phyloP scores from a whole-genome alignment of 2,797 vertebrate genomes.

The Ctenosaura bakeri region DNA sequence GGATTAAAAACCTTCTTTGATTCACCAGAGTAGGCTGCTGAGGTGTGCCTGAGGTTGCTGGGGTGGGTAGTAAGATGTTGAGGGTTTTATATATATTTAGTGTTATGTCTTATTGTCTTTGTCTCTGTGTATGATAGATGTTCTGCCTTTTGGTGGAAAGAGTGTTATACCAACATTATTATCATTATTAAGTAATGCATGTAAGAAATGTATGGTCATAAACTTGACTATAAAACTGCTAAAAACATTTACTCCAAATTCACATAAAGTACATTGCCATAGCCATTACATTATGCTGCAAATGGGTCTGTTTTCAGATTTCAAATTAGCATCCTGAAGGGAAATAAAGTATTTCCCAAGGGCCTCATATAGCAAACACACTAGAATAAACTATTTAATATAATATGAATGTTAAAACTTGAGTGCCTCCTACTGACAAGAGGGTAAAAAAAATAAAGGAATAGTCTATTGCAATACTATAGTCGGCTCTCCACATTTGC shows the following conservation, averaged over 20 bases:
- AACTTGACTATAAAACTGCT: neutral
- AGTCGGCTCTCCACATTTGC: too few relatives aligned
- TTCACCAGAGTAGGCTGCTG: too few relatives aligned
- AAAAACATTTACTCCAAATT: neutral
- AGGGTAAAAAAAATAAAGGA: neutral
- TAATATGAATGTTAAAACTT: slow-evolving; percentile 16
- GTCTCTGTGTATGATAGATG: too few relatives aligned
- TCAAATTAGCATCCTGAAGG: neutral
- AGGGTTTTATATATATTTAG: too few relatives aligned
- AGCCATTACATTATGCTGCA: neutral
- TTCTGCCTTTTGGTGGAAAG: too few relatives aligned
- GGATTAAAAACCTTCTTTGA: too few relatives aligned
- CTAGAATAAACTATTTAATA: neutral
- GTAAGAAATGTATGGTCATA: neutral
- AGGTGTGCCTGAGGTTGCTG: too few relatives aligned
- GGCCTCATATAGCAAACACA: neutral
- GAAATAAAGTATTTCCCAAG: slow-evolving; percentile 10
- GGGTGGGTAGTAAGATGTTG: too few relatives aligned
- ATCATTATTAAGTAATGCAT: neutral
- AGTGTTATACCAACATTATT: too few relatives aligned
- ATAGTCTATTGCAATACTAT: neutral
- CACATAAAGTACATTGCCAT: neutral
- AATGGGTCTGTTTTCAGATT: neutral
- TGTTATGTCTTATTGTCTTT: too few relatives aligned
- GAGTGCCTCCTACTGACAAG: slow-evolving; percentile 13